Evolutionary conservation across 30 jellyfish, hydroid and myxozoan genomes (phyloP), one percentile per base, ranked within the genome.

Genomic region (Aurelia coerulea): DNA sequence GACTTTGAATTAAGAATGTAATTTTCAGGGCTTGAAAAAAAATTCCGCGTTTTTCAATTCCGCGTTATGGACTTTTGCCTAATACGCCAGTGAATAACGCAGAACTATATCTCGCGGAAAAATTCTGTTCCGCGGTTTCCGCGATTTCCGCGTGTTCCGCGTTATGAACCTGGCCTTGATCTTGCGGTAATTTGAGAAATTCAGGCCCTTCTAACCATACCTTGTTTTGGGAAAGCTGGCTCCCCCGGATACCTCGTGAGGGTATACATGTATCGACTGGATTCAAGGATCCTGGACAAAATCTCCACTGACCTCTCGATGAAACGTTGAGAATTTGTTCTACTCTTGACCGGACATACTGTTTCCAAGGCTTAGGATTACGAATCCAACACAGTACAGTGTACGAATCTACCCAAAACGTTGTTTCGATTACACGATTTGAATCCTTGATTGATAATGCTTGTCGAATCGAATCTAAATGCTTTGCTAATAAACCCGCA

Each of bases 171-270:
- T 23, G 29, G 29, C 29, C 29, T 23, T 23, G 29, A 23, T 23
- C 29, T 23, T 23, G 29, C 29, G 29, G 62, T 34, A 17, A 59
- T 32, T 31, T 53, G 10, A 77, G 59, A 77, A 77, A 77, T 77
- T 53, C 78, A 31, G 88, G 84, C 13, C 78, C 88, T 81, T 77
- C 77, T 59, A 56, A 77, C 88, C 88, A 77, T 16, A 77, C 59
- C 31, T 1, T 81, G 37, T 77, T 77, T 17, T 77, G 51, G 32
- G 83, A 54, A 59, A 77, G 77, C 13, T 59, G 59, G 33, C 29
- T 77, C 32, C 79, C 79, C 46, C 70, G 42, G 81, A 41, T n/a
- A 46, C 88, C 84, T 6, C 88, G 77, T 35, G 88, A 77, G 33
- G 88, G 88, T 34, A 77, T 23, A 23, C 29, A 23, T 23, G 29